Evolutionary conservation across 2,888 invertebrate species (phyloP), one percentile per base, ranked within the genome.

Genomic region (Acleris emargana): DNA sequence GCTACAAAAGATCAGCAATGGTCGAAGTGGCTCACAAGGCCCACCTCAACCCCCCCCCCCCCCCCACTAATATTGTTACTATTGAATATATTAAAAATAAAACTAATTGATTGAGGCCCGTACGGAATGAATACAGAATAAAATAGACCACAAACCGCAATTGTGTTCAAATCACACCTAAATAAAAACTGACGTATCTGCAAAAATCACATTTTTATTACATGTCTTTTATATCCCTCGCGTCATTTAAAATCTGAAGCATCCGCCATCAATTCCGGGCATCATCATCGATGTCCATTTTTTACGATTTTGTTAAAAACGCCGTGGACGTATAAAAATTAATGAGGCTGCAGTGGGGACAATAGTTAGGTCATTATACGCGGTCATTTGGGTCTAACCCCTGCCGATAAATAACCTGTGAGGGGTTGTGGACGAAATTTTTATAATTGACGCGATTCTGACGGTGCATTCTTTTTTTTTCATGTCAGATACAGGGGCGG

Each of bases 331-430:
- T 86, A 85, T 89, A 89, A 89, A 89, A 89, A 87, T 88, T 89
- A 89, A 89, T 87, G 88, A 87, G 86, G 82, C 87, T 83, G 85
- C 83, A 81, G 86, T 82, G 87, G 87, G 84, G 84, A 91, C 91
- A 91, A 92, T 92, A 89, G 89, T 89, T 84, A 83, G 84, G 83
- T 89, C 89, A 91, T 91, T 91, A 91, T 86, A 82, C 82, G 85
- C 90, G 91, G 91, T 88, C 91, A 91, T 91, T 92, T 91, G 86
- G 80, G 60, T 45, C 57, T 66, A 55, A 59, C 59, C 64, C 64
- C 64, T 42, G 72, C 74, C 77, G 73, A 83, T 82, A 83, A 86
- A 85, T 83, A 86, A 87, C 84, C 86, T 86, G 86, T 79, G 72
- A 72, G 78, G 80, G 71, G 76, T 82, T 78, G 83, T 79, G 83